These are phyloP conservation scores for Pemphigus obesinymphae DNA, from an alignment of 1,140 invertebrate species.

Conservation along the genomic window DNA sequence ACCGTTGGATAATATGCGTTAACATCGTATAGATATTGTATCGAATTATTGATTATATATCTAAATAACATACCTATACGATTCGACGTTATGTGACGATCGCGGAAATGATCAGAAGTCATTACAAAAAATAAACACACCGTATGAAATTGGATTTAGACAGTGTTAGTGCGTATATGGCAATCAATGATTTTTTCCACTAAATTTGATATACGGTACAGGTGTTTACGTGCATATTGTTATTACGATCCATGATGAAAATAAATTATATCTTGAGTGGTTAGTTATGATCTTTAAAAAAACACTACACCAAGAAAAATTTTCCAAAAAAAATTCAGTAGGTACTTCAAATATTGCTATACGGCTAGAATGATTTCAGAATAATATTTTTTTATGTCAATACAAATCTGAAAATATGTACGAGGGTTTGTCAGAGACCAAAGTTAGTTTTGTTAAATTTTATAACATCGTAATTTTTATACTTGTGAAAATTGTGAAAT, in stretches of 20 bases:
- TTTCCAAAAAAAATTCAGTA: too few species aligned
- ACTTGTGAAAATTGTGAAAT: too few species aligned
- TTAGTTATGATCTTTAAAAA: background rate
- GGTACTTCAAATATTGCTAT: background rate
- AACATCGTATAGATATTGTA: background rate
- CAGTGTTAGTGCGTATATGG: background rate
- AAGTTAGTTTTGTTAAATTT: too few species aligned
- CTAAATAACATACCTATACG: background rate
- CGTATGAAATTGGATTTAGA: background rate
- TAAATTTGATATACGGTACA: background rate
- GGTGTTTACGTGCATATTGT: background rate
- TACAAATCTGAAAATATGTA: too few species aligned
- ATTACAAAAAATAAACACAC: background rate
- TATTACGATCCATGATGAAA: background rate
- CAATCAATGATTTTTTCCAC: slow-evolving; percentile 4
- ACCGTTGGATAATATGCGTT: background rate
- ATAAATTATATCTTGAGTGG: background rate
- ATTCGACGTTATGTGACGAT: background rate
- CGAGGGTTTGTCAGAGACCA: too few species aligned
- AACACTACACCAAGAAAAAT: too few species aligned
- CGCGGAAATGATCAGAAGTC: background rate
- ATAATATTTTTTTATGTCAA: background rate
- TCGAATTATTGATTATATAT: background rate
- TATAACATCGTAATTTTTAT: too few species aligned
- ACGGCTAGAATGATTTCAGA: background rate